Conservation (phyloP, 23 tunicate genomes). For the Phallusia fumigata region DNA sequence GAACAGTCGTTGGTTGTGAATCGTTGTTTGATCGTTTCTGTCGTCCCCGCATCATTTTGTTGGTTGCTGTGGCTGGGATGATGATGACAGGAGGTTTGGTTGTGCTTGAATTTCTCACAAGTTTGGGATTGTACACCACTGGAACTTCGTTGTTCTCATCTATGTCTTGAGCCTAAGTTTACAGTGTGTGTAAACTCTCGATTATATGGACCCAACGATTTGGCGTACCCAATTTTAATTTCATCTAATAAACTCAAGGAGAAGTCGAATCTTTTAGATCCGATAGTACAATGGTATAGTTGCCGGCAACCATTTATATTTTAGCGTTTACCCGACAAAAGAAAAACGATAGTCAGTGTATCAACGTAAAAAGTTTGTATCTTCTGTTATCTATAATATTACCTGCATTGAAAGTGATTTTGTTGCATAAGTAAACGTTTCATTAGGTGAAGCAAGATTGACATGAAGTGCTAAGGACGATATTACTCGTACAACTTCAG, state of each 20-base stretch:
- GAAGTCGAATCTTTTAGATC: no score
- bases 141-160: background rate
- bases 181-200: no score
- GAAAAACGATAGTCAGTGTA: no score
- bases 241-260: no score
- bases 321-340: no score
- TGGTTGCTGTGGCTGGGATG: background rate
- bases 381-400: no score
- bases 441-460: background rate
- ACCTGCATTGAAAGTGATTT: background rate
- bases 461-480: background rate
- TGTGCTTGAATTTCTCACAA: background rate
- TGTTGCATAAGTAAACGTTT: background rate
- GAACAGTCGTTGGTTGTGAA: background rate
- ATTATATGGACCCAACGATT: no score
- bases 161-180: background rate
- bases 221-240: no score
- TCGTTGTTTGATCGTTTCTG: background rate
- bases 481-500: background rate
- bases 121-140: background rate
- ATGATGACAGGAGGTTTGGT: background rate
- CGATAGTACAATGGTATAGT: no score
- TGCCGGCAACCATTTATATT: no score
- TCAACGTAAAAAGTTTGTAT: no score
- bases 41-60: background rate